Base-by-base conservation (phyloP, 2,797 vertebrate genomes). In the Pygocentrus nattereri region DNA sequence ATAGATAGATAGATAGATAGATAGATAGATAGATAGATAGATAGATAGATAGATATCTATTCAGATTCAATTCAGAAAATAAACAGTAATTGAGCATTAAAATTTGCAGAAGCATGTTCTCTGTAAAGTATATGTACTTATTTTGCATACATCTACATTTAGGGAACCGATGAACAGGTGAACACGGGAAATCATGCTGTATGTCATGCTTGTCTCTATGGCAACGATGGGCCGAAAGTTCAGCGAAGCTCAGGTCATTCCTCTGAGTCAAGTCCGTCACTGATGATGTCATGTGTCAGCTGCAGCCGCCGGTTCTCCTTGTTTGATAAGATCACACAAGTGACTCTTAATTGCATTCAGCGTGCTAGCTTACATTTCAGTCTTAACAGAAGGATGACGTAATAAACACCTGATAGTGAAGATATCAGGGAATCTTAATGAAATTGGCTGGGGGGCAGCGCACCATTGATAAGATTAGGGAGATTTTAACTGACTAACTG, bases 301-400 rank as follows among this genome's bases (percentile, higher is more conserved):
- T 23, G 71, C 47, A 41, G 56, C 44, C 64, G 25, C 54, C 6
- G 52, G 38, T 74, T 59, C 54, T 62, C 67, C 41, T 23, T 15
- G 62, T 30, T 27, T 61, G 74, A 82, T 82, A 76, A 71, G 67
- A 76, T 82, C 58, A 27, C 16, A 50, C 62, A 69, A 81, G 38
- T 47, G 71, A 74, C 59, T 70, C 56, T 76, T 76, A 70, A 82
- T 82, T 76, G 74, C 74, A 71, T 76, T 64, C 44, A 23, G 18
- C 10, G 23, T 54, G 50, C 71, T 38, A 30, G 34, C 76, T 81
- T 74, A 47, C 79, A 74, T 44, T 44, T 52, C 69, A 52, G 15
- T 30, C 30, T 38, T 7, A 27, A 52, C 1, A 62, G 54, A 34
- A 25, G 10, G 50, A n/a, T 70, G 54, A 76, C 13, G n/a, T 61